phyloP scores from a whole-genome alignment of 2,888 invertebrate genomes.

The Plagodis pulveraria region DNA sequence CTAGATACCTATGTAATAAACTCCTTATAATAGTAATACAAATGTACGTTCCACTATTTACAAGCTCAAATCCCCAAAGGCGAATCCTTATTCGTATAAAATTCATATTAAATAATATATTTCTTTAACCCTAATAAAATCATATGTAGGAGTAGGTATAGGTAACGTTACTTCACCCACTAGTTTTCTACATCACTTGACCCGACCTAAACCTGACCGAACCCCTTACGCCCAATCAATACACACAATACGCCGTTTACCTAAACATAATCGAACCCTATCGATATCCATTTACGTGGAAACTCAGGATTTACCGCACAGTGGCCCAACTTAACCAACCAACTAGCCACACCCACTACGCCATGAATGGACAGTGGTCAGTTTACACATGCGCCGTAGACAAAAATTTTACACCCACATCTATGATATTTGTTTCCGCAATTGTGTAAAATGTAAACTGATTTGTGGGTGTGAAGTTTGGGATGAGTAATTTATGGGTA shows the following conservation, averaged over 20 bases:
- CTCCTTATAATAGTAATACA: too few species aligned
- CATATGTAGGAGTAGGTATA: too few species aligned
- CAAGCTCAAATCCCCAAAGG: too few species aligned
- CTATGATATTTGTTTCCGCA: conserved; percentile 39
- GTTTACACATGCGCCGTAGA: conserved; percentile 71
- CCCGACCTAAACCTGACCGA: conserved; percentile 35
- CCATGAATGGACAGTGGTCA: conserved; percentile 79
- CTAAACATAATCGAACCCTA: conserved; percentile 64
- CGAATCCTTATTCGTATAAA: too few species aligned
- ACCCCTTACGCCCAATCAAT: conserved; percentile 37
- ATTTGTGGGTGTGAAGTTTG: conserved; percentile 25
- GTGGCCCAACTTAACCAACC: conserved; percentile 47
- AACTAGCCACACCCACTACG: conserved; percentile 69
- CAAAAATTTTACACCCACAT: conserved; percentile 66
- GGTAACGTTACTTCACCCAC: conserved; percentile 32
- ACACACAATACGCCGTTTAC: conserved; percentile 37
- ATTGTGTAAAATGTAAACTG: conserved; percentile 30
- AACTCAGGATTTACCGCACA: conserved; percentile 46
- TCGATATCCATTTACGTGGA: conserved; percentile 54
- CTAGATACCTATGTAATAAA: too few species aligned
- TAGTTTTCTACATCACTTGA: conserved; percentile 28
- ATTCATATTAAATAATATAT: neutral
- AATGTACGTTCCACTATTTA: too few species aligned
- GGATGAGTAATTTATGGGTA: conserved; percentile 21
- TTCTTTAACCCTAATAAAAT: neutral